Base-by-base conservation (phyloP, 2,888 invertebrate species). In the Zele albiditarsus region DNA sequence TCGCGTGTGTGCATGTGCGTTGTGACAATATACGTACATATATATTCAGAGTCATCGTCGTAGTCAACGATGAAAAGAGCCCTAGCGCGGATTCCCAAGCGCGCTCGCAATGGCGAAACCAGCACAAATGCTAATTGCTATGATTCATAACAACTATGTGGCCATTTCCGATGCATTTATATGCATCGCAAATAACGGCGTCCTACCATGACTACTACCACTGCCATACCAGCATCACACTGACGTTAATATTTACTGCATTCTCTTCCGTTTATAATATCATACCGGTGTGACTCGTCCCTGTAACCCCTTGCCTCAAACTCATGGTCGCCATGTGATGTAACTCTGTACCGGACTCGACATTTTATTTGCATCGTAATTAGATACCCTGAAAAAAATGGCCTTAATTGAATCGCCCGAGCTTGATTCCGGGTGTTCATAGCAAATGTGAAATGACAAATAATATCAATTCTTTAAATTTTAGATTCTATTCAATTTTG, bases 111-210 rank as follows among this genome's bases (percentile, higher is more conserved):
- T 31, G 31, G 31, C 49, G 63, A 53, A 33, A 74, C 65, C 73
- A 73, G 80, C 80, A 80, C 80, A 79, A 80, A 84, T 82, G 84
- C 86, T 86, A 86, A 87, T 87, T 85, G 86, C 84, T 83, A 83
- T 85, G 84, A 86, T 86, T 85, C 85, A 84, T 84, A 42, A 82
- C 84, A 84, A 84, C 83, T 84, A 86, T 86, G 86, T 83, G 81
- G 81, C 79, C 80, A 80, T 83, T 85, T 85, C 84, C 84, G 86
- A 86, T 84, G 83, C 84, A 82, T 81, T 82, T 80, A 81, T 80
- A 83, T 83, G 81, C 82, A 82, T 83, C 80, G 79, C 82, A 82
- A 83, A 83, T 83, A 84, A 83, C 82, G 80, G 79, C 78, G 81
- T 82, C 81, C 80, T 76, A 77, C 79, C 77, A 77, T 75, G 14